These are phyloP conservation scores for Spodoptera littoralis DNA, from an alignment of 2,888 invertebrate genomes.

Conservation along the genomic window DNA sequence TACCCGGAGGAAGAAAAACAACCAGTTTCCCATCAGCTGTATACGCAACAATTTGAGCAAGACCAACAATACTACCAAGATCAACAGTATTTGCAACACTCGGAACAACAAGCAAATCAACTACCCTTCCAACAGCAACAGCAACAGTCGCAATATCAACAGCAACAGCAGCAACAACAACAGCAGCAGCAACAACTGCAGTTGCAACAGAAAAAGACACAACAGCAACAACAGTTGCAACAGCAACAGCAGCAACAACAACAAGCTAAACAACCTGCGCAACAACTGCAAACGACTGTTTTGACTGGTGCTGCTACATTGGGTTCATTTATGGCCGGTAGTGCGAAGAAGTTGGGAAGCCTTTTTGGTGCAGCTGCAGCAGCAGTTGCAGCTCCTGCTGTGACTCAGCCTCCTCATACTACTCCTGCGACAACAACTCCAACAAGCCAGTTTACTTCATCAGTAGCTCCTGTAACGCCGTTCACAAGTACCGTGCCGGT, in stretches of 20 bases:
- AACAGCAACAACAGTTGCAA: constrained; percentile 68
- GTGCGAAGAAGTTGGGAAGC: constrained; percentile 85
- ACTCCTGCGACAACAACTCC: constrained; percentile 63
- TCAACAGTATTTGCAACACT: constrained; percentile 65
- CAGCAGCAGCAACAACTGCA: constrained; percentile 61
- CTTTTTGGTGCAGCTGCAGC: constrained; percentile 86
- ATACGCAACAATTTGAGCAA: constrained; percentile 61
- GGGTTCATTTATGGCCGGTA: constrained; percentile 86
- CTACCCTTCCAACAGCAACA: constrained; percentile 62
- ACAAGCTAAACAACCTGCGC: constrained; percentile 76
- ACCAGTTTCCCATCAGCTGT: constrained; percentile 61
- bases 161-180: constrained; percentile 58
- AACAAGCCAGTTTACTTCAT: constrained; percentile 69
- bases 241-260: constrained; percentile 76
- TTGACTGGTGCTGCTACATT: constrained; percentile 84
- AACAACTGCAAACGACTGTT: constrained; percentile 81
- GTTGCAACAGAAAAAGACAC: constrained; percentile 61
- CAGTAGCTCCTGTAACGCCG: constrained; percentile 74
- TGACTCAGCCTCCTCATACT: constrained; percentile 66
- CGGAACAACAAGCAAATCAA: constrained; percentile 63
- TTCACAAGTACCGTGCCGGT: constrained; percentile 75
- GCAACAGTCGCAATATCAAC: constrained; percentile 56
- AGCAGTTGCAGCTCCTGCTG: constrained; percentile 77
- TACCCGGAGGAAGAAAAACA: constrained; percentile 63
- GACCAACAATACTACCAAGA: constrained; percentile 66